phyloP scores from a whole-genome alignment of 92 coral and sea anemone genomes.

The Phenganax stokvisi region DNA sequence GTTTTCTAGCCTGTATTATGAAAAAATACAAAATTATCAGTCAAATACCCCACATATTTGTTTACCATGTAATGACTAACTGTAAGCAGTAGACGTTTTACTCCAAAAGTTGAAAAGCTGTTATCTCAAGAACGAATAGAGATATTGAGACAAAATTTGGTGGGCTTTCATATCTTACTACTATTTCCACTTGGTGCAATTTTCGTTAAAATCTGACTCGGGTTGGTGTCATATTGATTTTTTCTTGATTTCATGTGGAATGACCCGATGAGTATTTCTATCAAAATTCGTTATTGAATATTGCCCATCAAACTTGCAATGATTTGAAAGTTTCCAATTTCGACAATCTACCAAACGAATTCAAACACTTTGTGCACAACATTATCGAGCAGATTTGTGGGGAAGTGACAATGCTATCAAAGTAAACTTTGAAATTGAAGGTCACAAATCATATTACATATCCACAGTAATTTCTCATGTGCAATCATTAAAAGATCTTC shows the following conservation, averaged over 20 bases:
- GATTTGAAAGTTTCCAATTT: background rate
- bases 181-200: conserved; percentile 9
- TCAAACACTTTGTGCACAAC: conserved; percentile 20
- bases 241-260: conserved; percentile 27
- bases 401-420: background rate
- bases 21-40: conserved; percentile 32
- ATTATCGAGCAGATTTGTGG: background rate
- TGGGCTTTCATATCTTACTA: conserved; percentile 14
- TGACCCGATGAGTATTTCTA: conserved; percentile 25
- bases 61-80: conserved; percentile 30
- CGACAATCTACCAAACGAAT: background rate
- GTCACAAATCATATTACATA: background rate
- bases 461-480: background rate
- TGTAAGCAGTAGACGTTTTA: conserved; percentile 14
- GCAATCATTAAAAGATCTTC: background rate
- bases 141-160: background rate
- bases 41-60: conserved; percentile 26
- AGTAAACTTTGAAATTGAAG: background rate
- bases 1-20: conserved; percentile 16
- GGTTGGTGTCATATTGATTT: conserved; percentile 32
- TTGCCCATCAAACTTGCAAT: background rate
- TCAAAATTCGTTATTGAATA: conserved; percentile 18
- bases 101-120: conserved; percentile 2
- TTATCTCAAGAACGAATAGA: conserved; percentile 29
- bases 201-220: conserved; percentile 31